Evolutionary conservation across 2,888 invertebrate genomes (phyloP), one percentile per base, ranked within the genome.

Genomic region (Uloborus plumipes): DNA sequence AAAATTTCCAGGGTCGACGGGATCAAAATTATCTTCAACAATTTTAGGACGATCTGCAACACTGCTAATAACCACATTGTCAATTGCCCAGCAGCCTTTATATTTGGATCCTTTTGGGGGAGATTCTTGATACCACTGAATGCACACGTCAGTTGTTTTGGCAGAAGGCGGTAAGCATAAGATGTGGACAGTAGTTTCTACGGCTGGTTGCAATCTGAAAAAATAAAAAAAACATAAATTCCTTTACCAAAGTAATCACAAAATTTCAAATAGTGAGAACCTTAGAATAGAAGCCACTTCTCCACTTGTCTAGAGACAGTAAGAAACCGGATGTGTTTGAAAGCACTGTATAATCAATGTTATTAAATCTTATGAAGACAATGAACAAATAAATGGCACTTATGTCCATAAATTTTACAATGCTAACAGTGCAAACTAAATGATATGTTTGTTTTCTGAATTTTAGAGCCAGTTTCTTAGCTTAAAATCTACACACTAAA

Each of bases 21-120:
- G 89, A 85, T 89, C 89, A 87, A 90, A 89, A 70, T 87, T 86
- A 49, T 89, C 89, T n/a, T 86, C 82, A 14, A 90, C 62, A 15
- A 75, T 66, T 2, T 83, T 73, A 0, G 89, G 89, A 14, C 87
- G 86, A 51, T 88, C 73, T 1, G 88, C 88, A 50, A 86, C 86
- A 85, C 88, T 89, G 66, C 87, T 87, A n/a, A 89, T 86, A 4
- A 89, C 84, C 7, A 90, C 86, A 78, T 90, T 88, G 83, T 90
- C 90, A 53, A 90, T 81, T 2, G 88, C 89, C 89, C 89, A 89
- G 86, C 90, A 90, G 6, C 88, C 88, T 49, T 75, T 74, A 64
- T 70, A 84, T 9, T 51, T 81, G 9, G 39, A 47, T 22, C 65
- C 69, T 58, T 58, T 64, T 14, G 67, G 39, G 3, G 47, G 31